Evolutionary conservation across 1,140 invertebrate species (phyloP), one percentile per base, ranked within the genome.

Genomic region (Brachionus calyciflorus): DNA sequence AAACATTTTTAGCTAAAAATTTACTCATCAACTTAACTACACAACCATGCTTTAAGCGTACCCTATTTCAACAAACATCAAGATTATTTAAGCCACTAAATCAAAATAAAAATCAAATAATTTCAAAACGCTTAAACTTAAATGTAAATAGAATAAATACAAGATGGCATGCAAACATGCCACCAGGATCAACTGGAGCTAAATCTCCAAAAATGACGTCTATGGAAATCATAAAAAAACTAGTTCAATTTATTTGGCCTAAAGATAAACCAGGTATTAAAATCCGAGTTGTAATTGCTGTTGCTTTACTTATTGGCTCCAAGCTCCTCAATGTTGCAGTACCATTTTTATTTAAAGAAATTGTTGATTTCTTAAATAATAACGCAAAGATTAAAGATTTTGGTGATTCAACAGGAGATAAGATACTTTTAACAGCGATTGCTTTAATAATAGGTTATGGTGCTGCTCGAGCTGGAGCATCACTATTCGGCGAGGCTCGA

Each of bases 301-400:
- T 98, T 24, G 78, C 81, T 19, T 79, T 88, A 6, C 80, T 88
- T 6, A 68, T 87, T 48, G 81, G 82, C 14, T 86, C 88, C 28
- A 88, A 88, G 82, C 86, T 88, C 77, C 82, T 96, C 78, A 98
- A 95, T 82, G 93, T 98, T 2, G 86, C 89, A 78, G 95, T 99
- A 4, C 96, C 96, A n/a, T 98, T 98, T 86, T 86, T 98, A 60
- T 96, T 99, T 82, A 98, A 98, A 85, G 91, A 94, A 84, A 90
- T 90, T 1, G 88, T 99, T 55, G 94, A 99, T 84, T 90, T 89
- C 80, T 88, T 99, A 65, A 94, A 96, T 84, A 83, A 87, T n/a
- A 81, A 86, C 1, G 81, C 80, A 63, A 81, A 86, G 68, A 77
- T 81, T 77, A 77, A 88, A 69, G 81, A 82, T 77, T 41, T 88